Base-by-base conservation (phyloP, 2,888 invertebrate genomes). In the Escarpia spicata region DNA sequence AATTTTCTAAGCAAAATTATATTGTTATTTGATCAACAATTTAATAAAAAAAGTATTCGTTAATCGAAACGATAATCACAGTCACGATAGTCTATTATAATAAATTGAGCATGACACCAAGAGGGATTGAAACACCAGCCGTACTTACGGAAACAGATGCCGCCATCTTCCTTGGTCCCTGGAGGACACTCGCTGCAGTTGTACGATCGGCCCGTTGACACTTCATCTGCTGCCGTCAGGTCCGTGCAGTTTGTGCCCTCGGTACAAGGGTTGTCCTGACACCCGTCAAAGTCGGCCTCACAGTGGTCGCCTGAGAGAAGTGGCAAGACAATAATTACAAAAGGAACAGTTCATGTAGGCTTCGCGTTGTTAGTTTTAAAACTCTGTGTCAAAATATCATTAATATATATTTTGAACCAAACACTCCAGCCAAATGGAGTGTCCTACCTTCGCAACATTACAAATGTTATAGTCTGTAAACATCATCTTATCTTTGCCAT, bases 261-360 rank as follows among this genome's bases (percentile, higher is more conserved):
- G 12, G 93, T 92, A 93, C 94, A 94, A 15, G 94, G 94, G 26
- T 92, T 89, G n/a, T 91, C 91, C 8, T 58, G 91, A 93, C 94
- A 94, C 12, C 94, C 94, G 93, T 94, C 92, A 37, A 92, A 58
- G 60, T 94, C 93, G 3, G 1, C 89, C 26, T 93, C 93, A 93
- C 94, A 94, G 12, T 93, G 60, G 31, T 93, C 92, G 19, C 94
- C 94, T 94, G 92, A 15, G 75, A 31, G n/a, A 92, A n/a, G 75
- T 75, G 19, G 3, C 75, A 75, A 26, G 75, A 75, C n/a, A 75
- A 26, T 26, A 75, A 26, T 75, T 75, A 52, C 52, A 52, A 52
- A 52, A 15, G 4, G 45, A 52, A 52, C 8, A 52, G 10, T 52
- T 52, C 52, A 52, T 4, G 0, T 52, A 52, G 0, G 52, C 52